Base-by-base conservation (phyloP, 2,888 invertebrate species). In the Trichopria drosophilae region DNA sequence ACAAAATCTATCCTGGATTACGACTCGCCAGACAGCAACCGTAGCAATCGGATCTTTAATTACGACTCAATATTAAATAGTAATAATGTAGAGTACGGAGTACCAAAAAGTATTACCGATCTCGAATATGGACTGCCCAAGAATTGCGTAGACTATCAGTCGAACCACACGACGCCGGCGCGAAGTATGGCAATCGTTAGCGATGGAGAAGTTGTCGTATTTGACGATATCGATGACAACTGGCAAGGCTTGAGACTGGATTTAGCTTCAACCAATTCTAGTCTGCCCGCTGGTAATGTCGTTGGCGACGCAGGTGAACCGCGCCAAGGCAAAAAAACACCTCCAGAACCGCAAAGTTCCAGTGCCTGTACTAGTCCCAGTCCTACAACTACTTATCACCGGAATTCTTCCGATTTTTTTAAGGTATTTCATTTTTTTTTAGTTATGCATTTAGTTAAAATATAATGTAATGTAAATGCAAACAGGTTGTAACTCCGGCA, bases 181-280 rank as follows among this genome's bases (percentile, higher is more conserved):
- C 23, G 36, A 12, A 26, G 46, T 4, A 74, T 75, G 77, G 72
- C 75, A 16, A 72, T 76, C 12, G 84, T 87, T 55, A 84, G 84
- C 42, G 87, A 87, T 53, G 87, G 85, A 15, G 91, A 88, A 72
- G 87, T 90, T 39, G 88, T 90, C 62, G 90, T 89, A 42, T 91
- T 93, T 67, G 91, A 93, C 71, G 91, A 92, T 73, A 87, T 87
- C 55, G 88, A 86, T 58, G 92, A 92, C 65, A 86, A 84, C 67
- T 89, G 89, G 88, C 86, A 87, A 77, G 84, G 84, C 79, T 50
- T 75, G 18, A 62, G 72, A 46, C 58, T 73, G 23, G 73, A 75
- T 53, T 58, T 74, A 23, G 64, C 62, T 18, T 63, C 68, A 7
- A 65, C 61, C 6, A 71, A 69, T 32, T 56, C 63, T 6, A 58